A percentile compares a stretch with the other conserved stretches of the same genome.
Evolutionary conservation across 2,888 invertebrate genomes (phyloP).

Genomic region (Caenorhabditis zanzibari): DNA sequence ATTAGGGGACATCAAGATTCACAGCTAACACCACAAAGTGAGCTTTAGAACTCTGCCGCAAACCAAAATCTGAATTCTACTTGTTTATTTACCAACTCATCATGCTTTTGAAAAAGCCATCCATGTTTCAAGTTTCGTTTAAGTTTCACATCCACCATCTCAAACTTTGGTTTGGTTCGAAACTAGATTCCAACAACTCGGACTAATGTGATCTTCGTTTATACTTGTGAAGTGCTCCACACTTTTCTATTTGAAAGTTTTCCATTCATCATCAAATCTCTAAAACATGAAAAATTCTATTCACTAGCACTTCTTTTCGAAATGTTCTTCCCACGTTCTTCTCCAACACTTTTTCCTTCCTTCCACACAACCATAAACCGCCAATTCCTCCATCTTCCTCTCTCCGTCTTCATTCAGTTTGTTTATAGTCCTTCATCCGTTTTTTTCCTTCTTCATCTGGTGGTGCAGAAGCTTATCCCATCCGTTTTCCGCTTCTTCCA

Average conservation of each 20-base stretch:
- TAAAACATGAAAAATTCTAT: no score
- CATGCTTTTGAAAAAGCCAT: background rate
- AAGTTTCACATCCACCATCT: background rate
- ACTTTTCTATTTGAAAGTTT: background rate
- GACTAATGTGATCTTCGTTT: conserved; percentile 9
- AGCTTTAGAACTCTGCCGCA: no score
- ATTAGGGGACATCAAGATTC: no score
- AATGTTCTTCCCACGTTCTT: conserved; percentile 29
- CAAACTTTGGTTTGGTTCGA: background rate
- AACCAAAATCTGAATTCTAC: background rate
- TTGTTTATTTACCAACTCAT: conserved; percentile 6
- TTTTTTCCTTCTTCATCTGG: conserved; percentile 5
- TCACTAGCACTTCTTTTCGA: conserved; percentile 6
- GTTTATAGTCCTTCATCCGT: conserved; percentile 56
- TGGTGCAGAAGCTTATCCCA: conserved; percentile 47
- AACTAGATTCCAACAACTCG: no score
- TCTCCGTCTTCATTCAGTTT: conserved; percentile 25
- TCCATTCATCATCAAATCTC: conserved; percentile 2
- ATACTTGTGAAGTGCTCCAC: background rate
- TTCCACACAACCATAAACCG: conserved; percentile 15
- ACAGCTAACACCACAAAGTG: no score
- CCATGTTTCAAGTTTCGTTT: conserved; percentile 1
- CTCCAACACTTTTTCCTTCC: background rate
- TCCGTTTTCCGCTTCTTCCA: conserved; percentile 31
- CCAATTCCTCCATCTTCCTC: conserved; percentile 3